Evolutionary conservation across 2,888 invertebrate species (phyloP).

Genomic region (Nephrotoma flavescens): DNA sequence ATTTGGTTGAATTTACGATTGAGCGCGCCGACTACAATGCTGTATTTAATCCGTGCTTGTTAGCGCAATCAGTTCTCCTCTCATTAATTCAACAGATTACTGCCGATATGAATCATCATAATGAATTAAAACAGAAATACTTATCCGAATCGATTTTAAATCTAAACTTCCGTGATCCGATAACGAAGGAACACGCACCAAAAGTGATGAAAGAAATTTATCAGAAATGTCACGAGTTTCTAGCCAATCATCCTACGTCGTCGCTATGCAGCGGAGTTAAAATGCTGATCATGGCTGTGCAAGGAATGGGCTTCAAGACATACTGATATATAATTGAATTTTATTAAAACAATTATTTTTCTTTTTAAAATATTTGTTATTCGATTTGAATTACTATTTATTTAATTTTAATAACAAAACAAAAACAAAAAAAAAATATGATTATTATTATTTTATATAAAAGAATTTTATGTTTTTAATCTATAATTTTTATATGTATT

Average conservation of each 20-base stretch:
- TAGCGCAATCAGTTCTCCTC: constrained; percentile 78
- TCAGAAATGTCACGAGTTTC: constrained; percentile 56
- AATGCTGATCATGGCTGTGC: constrained; percentile 28
- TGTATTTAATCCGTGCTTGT: constrained; percentile 62
- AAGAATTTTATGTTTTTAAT: not conserved
- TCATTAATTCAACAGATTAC: constrained; percentile 90
- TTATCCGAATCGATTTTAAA: constrained; percentile 76
- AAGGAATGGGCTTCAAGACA: constrained; percentile 19
- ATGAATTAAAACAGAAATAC: constrained; percentile 73
- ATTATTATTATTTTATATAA: not conserved
- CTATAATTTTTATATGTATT: not conserved
- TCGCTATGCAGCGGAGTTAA: constrained; percentile 36
- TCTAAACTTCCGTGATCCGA: constrained; percentile 58
- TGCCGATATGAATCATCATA: constrained; percentile 72
- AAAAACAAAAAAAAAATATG: not conserved
- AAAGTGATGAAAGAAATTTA: constrained; percentile 60
- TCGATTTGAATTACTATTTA: not conserved
- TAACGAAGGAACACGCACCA: constrained; percentile 71
- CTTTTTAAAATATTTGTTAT: not conserved
- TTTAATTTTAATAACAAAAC: not conserved
- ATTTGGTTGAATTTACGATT: constrained; percentile 74
- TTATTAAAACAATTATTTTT: not conserved
- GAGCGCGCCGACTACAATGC: constrained; percentile 65
- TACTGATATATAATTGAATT: not conserved
- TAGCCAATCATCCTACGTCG: constrained; percentile 48